Percentiles rank a stretch among this genome's conserved stretches.
These are phyloP conservation scores for Octodon degus DNA, from an alignment of 2,113 vertebrate genomes.

Conservation along the genomic window DNA sequence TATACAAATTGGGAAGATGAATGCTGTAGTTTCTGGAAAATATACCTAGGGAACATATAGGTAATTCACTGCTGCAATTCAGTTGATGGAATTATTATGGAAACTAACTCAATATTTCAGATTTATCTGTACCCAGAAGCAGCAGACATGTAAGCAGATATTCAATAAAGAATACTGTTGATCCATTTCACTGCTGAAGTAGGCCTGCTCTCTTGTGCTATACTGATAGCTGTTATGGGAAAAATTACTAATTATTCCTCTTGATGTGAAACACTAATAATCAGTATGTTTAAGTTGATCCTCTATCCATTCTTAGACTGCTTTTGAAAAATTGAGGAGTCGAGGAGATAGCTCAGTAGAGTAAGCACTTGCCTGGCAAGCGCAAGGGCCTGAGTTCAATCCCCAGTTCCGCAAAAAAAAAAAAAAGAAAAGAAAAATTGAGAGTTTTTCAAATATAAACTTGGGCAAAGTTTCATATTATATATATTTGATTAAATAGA, in stretches of 20 bases:
- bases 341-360: too few relatives aligned
- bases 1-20: constrained; percentile 75
- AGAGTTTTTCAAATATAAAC: background rate
- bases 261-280: background rate
- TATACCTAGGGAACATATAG: constrained; percentile 53
- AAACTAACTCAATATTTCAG: constrained; percentile 76
- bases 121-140: constrained; percentile 76
- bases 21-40: constrained; percentile 60
- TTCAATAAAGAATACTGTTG: constrained; percentile 84
- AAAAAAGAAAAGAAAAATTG: too few relatives aligned
- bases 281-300: background rate
- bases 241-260: background rate
- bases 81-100: constrained; percentile 66
- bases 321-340: too few relatives aligned
- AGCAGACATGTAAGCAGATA: constrained; percentile 71
- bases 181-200: background rate
- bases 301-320: background rate
- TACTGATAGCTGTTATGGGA: background rate
- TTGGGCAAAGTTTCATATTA: constrained; percentile 45
- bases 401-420: too few relatives aligned
- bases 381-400: too few relatives aligned
- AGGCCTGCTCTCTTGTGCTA: constrained; percentile 35
- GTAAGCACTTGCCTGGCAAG: too few relatives aligned
- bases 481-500: constrained; percentile 47
- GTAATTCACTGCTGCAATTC: constrained; percentile 76